These are phyloP conservation scores for Myotis planiceps DNA, from an alignment of 2,797 vertebrate species.

Conservation along the genomic window DNA sequence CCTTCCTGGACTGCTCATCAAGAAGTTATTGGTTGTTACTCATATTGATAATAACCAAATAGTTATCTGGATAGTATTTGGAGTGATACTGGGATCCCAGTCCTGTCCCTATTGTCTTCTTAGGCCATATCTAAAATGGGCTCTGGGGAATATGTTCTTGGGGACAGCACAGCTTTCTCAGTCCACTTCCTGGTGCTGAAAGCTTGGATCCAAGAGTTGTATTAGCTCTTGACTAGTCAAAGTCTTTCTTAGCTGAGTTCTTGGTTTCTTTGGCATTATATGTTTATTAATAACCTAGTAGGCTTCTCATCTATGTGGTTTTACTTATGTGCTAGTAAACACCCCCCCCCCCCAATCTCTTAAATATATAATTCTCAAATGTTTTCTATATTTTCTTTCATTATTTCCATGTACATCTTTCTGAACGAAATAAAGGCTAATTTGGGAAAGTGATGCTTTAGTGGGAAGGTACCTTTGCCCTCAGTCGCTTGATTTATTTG, in stretches of 20 bases:
- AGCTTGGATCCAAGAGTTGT: not conserved
- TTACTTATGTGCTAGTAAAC: not conserved
- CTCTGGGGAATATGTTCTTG: not conserved
- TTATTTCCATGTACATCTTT: not conserved
- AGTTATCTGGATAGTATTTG: not conserved
- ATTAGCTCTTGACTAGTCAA: not conserved
- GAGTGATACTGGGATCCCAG: not conserved
- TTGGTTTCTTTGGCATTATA: slow-evolving; percentile 14
- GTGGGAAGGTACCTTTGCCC: not conserved
- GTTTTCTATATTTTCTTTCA: not conserved
- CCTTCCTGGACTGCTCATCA: not conserved
- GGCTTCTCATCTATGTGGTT: not conserved
- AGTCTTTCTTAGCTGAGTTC: not conserved
- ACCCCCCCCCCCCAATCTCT: not conserved
- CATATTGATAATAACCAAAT: not conserved
- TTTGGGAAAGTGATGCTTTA: not conserved
- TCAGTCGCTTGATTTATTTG: not conserved
- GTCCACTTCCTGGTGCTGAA: not conserved
- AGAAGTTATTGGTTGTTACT: not conserved
- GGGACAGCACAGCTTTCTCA: not conserved
- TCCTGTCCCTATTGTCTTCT: not conserved
- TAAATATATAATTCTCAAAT: not conserved
- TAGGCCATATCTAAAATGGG: not conserved
- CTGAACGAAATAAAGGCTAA: not conserved
- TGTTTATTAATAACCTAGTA: not conserved